phyloP scores from a whole-genome alignment of 2,113 vertebrate species.

The Craseonycteris thonglongyai region DNA sequence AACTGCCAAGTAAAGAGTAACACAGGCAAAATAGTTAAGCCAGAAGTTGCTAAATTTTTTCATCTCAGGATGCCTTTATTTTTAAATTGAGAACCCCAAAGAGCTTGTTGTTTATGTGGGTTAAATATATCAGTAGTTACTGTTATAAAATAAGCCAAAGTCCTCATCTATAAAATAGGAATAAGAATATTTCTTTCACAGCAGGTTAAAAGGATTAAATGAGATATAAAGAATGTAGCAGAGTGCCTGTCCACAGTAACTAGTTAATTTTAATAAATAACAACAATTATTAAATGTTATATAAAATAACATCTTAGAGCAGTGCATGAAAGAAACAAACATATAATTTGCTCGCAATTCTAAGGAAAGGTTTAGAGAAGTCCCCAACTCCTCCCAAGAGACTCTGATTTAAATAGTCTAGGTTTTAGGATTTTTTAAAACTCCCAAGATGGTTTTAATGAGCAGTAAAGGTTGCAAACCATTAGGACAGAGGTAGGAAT shows the following conservation, averaged over 20 bases:
- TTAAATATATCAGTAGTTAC: background rate
- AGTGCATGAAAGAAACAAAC: background rate
- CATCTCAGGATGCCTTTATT: background rate
- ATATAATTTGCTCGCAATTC: background rate
- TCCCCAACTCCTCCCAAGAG: background rate
- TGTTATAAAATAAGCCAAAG: background rate
- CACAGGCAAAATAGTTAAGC: background rate
- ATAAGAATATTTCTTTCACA: background rate
- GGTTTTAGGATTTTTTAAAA: background rate
- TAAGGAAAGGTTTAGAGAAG: background rate
- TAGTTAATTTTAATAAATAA: background rate
- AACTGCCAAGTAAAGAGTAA: background rate
- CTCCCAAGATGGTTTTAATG: background rate
- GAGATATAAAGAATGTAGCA: background rate
- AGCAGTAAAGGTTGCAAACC: background rate
- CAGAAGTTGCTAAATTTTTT: background rate
- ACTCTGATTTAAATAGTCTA: background rate
- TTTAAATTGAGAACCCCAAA: background rate
- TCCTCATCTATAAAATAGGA: background rate
- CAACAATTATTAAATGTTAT: background rate
- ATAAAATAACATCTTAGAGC: background rate
- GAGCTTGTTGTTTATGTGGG: background rate
- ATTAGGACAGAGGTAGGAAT: background rate
- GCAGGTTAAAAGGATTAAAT: background rate
- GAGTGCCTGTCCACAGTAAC: background rate